A percentile compares a stretch with the other conserved stretches of the same genome.
Conservation (phyloP, 1,140 invertebrate species). For the Aphidius gifuensis region DNA sequence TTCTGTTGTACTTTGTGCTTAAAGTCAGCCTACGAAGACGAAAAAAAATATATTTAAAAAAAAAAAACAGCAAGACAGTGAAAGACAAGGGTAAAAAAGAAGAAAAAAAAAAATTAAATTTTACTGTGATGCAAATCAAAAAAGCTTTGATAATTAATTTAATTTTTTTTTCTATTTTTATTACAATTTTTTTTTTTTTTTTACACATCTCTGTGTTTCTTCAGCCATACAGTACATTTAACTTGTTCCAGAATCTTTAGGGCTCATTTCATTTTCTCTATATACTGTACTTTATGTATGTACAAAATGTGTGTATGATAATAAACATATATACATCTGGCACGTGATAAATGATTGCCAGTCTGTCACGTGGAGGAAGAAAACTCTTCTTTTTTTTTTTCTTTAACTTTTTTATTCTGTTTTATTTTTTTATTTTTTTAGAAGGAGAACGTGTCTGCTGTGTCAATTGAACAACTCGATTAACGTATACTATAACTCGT, state of each 20-base stretch:
- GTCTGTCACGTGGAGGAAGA: slow-evolving; percentile 15
- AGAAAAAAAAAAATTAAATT: background rate
- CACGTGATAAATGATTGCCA: slow-evolving; percentile 27
- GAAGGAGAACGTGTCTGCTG: slow-evolving; percentile 15
- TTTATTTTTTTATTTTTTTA: slow-evolving; percentile 2
- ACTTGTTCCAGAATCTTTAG: no score
- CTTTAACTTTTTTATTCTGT: background rate
- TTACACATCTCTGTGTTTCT: background rate
- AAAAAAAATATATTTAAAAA: background rate
- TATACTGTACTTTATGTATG: no score
- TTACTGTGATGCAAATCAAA: no score
- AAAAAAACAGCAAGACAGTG: background rate
- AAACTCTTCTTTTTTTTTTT: slow-evolving; percentile 3
- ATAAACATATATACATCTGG: background rate
- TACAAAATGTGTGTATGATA: no score
- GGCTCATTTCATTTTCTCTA: no score
- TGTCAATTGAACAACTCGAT: slow-evolving; percentile 25
- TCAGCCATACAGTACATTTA: background rate
- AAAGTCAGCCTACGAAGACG: background rate
- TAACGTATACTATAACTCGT: slow-evolving; percentile 15
- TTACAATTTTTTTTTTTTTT: background rate
- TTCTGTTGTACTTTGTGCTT: background rate
- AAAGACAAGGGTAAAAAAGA: background rate
- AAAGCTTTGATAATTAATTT: background rate
- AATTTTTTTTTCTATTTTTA: background rate